Conservation (phyloP, 2,113 vertebrate genomes). For the human (Homo sapiens) region DNA sequence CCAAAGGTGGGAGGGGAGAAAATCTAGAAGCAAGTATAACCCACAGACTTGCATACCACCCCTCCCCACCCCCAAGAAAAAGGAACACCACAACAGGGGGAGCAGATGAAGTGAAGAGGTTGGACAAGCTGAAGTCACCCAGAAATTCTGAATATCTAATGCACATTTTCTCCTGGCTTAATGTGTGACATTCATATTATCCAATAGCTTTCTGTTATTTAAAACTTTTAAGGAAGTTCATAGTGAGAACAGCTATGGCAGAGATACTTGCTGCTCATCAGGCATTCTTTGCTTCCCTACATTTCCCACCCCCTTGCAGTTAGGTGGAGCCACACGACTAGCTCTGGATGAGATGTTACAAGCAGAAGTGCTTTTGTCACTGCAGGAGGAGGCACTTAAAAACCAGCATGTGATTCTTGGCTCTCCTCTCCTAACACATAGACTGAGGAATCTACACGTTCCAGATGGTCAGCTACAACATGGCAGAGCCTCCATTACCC, state of each 20-base stretch:
- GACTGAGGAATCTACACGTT: not conserved
- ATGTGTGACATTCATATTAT: not conserved
- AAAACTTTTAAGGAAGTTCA: not conserved
- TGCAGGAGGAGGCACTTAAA: not conserved
- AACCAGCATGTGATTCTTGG: not conserved
- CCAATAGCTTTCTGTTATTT: not conserved
- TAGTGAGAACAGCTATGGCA: not conserved
- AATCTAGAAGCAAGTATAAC: not conserved
- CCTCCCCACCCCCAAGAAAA: not conserved
- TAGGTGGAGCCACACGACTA: not conserved
- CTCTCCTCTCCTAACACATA: not conserved
- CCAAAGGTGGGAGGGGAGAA: not conserved
- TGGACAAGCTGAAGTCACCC: not conserved
- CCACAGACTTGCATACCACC: not conserved
- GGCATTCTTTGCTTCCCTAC: not conserved
- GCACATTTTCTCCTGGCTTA: not conserved
- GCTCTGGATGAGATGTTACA: not conserved
- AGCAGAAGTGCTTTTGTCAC: not conserved
- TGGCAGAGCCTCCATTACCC: not conserved
- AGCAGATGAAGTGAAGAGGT: not conserved
- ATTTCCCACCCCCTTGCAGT: not conserved
- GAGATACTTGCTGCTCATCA: not conserved
- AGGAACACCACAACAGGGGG: not conserved
- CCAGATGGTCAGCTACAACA: not conserved
- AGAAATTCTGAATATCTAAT: conserved; percentile 1